Percentiles rank a stretch among this genome's conserved stretches.
These are phyloP conservation scores for Grus americana DNA, from an alignment of 2,113 vertebrate genomes.

Conservation along the genomic window DNA sequence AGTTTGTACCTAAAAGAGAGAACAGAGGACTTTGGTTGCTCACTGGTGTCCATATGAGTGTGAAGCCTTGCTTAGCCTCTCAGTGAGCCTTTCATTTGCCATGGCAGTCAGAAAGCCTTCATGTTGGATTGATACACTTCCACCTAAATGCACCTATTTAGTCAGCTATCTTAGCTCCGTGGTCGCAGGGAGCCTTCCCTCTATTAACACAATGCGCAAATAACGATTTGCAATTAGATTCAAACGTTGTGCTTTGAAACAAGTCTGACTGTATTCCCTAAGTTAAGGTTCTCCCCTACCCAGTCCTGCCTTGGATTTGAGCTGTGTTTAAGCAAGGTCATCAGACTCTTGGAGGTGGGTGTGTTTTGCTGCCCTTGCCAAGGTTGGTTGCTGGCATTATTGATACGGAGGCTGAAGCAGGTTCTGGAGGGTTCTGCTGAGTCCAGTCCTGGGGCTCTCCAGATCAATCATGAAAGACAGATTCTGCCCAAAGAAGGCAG, in stretches of 20 bases:
- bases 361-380: neutral
- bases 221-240: neutral
- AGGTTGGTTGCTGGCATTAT: neutral
- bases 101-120: neutral
- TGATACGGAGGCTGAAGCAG: neutral
- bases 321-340: neutral
- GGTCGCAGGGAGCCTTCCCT: neutral
- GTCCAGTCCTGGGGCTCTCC: neutral
- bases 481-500: neutral
- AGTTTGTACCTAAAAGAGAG: neutral
- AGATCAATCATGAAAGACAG: neutral
- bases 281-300: neutral
- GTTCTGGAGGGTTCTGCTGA: neutral
- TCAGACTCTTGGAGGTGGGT: neutral
- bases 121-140: neutral
- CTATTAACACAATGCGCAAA: neutral
- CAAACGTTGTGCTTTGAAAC: neutral
- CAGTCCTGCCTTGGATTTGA: neutral
- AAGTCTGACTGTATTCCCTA: neutral
- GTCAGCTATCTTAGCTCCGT: neutral
- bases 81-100: neutral
- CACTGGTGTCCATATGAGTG: rapidly evolving
- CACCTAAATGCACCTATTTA: too few relatives aligned
- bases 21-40: neutral
- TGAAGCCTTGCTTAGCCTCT: neutral